These are phyloP conservation scores for Bergia sp. DNA, from an alignment of 92 coral and sea anemone species.

Conservation along the genomic window DNA sequence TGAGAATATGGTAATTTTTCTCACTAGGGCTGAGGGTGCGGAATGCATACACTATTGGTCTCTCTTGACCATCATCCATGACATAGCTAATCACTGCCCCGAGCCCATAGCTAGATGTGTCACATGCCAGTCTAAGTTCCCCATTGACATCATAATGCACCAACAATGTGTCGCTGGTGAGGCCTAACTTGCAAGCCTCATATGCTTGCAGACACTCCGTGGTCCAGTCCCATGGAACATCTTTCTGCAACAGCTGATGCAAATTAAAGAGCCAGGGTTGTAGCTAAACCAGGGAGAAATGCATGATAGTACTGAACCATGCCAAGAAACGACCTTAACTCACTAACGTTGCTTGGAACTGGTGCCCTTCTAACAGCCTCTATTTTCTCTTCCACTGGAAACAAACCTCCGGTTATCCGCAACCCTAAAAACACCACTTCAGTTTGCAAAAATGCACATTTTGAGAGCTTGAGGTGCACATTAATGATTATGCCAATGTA, in stretches of 20 bases:
- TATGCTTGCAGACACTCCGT: slow-evolving; percentile 28
- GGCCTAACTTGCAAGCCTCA: slow-evolving; percentile 15
- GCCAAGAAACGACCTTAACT: slow-evolving; percentile 64
- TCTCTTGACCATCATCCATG: background rate
- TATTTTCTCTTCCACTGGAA: slow-evolving; percentile 62
- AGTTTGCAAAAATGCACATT: slow-evolving; percentile 53
- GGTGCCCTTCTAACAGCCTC: slow-evolving; percentile 59
- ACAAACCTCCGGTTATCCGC: slow-evolving; percentile 59
- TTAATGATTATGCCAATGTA: background rate
- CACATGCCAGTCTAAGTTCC: background rate
- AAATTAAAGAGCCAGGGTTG: slow-evolving; percentile 50
- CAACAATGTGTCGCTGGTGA: background rate
- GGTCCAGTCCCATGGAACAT: slow-evolving; percentile 50
- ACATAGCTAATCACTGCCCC: background rate
- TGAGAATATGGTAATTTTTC: slow-evolving; percentile 40
- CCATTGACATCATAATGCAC: background rate
- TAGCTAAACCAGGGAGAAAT: slow-evolving; percentile 56
- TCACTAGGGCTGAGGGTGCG: slow-evolving; percentile 11
- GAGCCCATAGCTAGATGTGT: background rate
- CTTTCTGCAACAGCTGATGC: slow-evolving; percentile 53
- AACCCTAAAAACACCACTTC: slow-evolving; percentile 62
- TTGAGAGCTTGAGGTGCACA: slow-evolving; percentile 31
- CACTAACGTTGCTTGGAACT: slow-evolving; percentile 54
- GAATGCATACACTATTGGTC: background rate
- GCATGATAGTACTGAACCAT: slow-evolving; percentile 60